These are phyloP conservation scores for Nemoura dubitans DNA, from an alignment of 2,888 invertebrate species.

Conservation along the genomic window DNA sequence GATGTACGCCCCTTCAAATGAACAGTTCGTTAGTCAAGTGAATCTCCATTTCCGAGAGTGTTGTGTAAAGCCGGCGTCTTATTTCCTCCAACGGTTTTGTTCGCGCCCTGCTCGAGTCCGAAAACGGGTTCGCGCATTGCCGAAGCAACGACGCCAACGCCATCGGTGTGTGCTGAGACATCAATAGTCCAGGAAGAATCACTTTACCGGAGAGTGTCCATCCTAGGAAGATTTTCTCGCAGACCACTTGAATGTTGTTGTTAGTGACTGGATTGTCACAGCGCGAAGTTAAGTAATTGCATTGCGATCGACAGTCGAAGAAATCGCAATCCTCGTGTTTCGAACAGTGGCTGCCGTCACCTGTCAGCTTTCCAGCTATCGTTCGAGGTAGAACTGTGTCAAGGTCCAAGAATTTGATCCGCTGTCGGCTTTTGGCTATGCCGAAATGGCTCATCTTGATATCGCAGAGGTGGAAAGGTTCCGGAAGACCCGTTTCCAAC, in stretches of 20 bases:
- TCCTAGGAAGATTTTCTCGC: conserved; percentile 72
- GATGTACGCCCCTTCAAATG: not conserved
- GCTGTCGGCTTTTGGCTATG: conserved; percentile 62
- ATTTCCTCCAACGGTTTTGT: conserved; percentile 62
- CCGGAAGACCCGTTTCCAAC: conserved; percentile 67
- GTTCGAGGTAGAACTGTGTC: conserved; percentile 70
- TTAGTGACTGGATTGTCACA: conserved; percentile 68
- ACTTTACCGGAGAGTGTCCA: conserved; percentile 70
- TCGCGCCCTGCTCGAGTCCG: conserved; percentile 61
- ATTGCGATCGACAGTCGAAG: conserved; percentile 72
- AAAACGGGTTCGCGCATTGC: conserved; percentile 62
- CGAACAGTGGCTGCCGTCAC: conserved; percentile 63
- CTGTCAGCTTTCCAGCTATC: conserved; percentile 63
- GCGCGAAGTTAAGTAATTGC: conserved; percentile 63
- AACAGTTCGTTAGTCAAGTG: conserved; percentile 29
- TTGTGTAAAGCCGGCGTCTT: conserved; percentile 64
- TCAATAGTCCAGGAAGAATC: conserved; percentile 68
- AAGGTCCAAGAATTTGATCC: conserved; percentile 70
- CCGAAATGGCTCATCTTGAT: conserved; percentile 75
- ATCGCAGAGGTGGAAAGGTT: conserved; percentile 74
- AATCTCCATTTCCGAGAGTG: conserved; percentile 60
- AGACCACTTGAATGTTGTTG: conserved; percentile 72
- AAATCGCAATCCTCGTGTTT: conserved; percentile 72
- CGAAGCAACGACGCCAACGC: conserved; percentile 67
- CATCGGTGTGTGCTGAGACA: conserved; percentile 68